Evolutionary conservation across 2,113 vertebrate species (phyloP).

Genomic region (Anolis sagrei): DNA sequence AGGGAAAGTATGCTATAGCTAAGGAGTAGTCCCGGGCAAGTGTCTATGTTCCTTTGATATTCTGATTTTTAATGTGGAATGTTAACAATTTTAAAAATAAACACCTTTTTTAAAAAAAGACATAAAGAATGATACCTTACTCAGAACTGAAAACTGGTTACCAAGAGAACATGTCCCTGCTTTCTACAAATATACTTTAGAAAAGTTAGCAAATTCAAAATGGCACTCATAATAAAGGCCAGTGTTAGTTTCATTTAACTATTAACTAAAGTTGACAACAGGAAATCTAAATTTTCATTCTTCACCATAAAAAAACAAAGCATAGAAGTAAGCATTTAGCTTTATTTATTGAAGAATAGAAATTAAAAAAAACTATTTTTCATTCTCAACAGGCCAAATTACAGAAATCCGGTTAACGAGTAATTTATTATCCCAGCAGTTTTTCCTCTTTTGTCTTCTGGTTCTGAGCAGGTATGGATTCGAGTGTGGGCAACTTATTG

Average conservation of each 20-base stretch:
- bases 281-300: neutral
- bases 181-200: too few relatives aligned
- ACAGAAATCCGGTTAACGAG: neutral
- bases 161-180: too few relatives aligned
- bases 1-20: too few relatives aligned
- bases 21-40: too few relatives aligned
- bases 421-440: constrained; percentile 8
- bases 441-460: neutral
- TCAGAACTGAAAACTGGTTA: too few relatives aligned
- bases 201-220: neutral
- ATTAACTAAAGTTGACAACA: neutral
- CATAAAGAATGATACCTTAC: too few relatives aligned
- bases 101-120: too few relatives aligned
- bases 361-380: neutral
- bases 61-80: too few relatives aligned
- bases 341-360: neutral
- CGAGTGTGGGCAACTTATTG: neutral
- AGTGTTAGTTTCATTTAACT: neutral
- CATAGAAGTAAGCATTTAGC: neutral
- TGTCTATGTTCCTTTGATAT: too few relatives aligned
- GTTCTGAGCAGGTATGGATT: neutral
- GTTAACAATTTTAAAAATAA: too few relatives aligned
- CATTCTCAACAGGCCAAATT: too few relatives aligned
- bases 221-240: too few relatives aligned
- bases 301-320: neutral